Conservation (phyloP, 1,140 invertebrate species). For the Ladona fulva region DNA sequence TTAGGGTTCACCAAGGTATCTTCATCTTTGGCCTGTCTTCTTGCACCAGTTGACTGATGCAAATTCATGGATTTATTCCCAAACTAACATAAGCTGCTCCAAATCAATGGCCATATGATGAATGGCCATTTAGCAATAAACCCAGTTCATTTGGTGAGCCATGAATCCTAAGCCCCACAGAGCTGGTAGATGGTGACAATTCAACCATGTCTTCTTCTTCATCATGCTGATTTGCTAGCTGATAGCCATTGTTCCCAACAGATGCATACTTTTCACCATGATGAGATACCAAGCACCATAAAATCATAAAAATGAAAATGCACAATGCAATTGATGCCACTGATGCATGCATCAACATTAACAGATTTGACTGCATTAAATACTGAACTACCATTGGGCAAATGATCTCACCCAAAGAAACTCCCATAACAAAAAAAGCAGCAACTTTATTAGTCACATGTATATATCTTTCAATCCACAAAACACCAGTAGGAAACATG, state of each 20-base stretch:
- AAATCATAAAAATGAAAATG: constrained; percentile 20
- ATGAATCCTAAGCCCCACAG: background rate
- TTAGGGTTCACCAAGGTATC: too few relatives aligned
- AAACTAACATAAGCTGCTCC: background rate
- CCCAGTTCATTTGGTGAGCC: background rate
- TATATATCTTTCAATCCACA: constrained; percentile 41
- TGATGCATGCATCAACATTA: constrained; percentile 31
- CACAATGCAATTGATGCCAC: constrained; percentile 20
- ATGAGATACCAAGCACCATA: constrained; percentile 18
- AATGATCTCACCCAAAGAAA: constrained; percentile 40
- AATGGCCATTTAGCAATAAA: background rate
- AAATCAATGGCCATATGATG: background rate
- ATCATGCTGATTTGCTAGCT: constrained; percentile 28
- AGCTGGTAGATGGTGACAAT: constrained; percentile 15
- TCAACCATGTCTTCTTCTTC: constrained; percentile 27
- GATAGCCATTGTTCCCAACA: constrained; percentile 25
- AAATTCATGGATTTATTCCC: background rate
- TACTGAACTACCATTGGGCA: constrained; percentile 34
- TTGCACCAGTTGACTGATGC: background rate
- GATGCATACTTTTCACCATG: constrained; percentile 21
- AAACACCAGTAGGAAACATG: constrained; percentile 39
- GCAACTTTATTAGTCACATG: constrained; percentile 40
- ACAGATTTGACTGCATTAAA: constrained; percentile 31
- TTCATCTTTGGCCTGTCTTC: too few relatives aligned
- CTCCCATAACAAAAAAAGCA: constrained; percentile 39